phyloP scores from a whole-genome alignment of 2,113 vertebrate species.

The Laticauda colubrina region DNA sequence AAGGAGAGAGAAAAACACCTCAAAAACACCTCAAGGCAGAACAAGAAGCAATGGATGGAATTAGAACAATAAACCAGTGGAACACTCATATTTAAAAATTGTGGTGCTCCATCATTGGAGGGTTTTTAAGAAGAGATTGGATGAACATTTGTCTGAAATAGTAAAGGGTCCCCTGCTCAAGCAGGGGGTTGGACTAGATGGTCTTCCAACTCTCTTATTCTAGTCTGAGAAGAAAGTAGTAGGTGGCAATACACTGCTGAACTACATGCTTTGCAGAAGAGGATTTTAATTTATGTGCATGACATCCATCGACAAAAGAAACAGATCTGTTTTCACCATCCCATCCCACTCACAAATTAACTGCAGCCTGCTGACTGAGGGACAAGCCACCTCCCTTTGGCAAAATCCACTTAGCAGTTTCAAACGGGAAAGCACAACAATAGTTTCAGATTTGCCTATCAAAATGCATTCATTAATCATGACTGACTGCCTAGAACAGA shows the following conservation, averaged over 20 bases:
- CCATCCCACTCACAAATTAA: conserved; percentile 19
- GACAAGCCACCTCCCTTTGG: conserved; percentile 8
- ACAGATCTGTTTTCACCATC: conserved; percentile 1
- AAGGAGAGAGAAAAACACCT: not conserved
- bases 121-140: not conserved
- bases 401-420: conserved; percentile 20
- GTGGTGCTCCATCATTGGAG: not conserved
- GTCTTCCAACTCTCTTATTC: not conserved
- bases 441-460: conserved; percentile 18
- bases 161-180: not conserved
- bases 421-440: conserved; percentile 10
- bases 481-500: not conserved
- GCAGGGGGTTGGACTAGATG: not conserved
- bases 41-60: too few relatives aligned
- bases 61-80: too few relatives aligned
- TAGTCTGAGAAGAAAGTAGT: not conserved
- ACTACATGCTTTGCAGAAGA: not conserved
- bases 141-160: too few relatives aligned
- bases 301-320: conserved; percentile 17
- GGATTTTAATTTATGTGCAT: conserved; percentile 9
- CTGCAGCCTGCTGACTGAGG: not conserved
- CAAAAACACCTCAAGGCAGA: too few relatives aligned
- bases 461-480: conserved; percentile 21
- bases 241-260: conserved; percentile 1
- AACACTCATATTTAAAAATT: not conserved